phyloP scores from a whole-genome alignment of 2,113 vertebrate species.

The Emberiza fucata region DNA sequence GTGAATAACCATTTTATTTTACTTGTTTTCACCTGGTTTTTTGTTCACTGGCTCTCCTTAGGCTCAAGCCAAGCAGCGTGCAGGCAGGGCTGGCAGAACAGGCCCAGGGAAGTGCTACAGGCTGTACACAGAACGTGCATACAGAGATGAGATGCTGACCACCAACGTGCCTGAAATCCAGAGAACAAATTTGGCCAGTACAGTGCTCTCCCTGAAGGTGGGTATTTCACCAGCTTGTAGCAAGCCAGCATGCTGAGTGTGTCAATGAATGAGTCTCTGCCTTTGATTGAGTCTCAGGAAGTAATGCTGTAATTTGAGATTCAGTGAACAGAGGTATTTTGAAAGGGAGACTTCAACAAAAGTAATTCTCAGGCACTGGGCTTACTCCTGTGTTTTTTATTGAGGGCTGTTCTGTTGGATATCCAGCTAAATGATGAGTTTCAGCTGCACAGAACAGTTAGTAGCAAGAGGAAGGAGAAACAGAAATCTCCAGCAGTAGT shows the following conservation, averaged over 20 bases:
- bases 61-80: slow-evolving; percentile 97
- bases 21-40: background rate
- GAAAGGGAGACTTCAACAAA: background rate
- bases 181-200: slow-evolving; percentile 95
- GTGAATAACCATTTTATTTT: background rate
- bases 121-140: slow-evolving; percentile 95
- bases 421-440: background rate
- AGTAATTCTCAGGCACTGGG: background rate
- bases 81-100: slow-evolving; percentile 91
- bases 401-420: background rate
- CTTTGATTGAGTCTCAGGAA: background rate
- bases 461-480: background rate
- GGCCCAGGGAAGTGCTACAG: slow-evolving; percentile 95
- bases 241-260: background rate
- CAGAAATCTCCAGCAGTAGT: background rate
- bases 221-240: background rate
- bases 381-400: background rate
- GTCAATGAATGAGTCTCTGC: background rate
- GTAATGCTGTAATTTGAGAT: background rate
- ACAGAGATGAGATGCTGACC: slow-evolving; percentile 96
- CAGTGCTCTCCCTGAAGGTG: slow-evolving; percentile 96
- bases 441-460: background rate
- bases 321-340: background rate
- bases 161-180: slow-evolving; percentile 98
- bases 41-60: slow-evolving; percentile 19